A percentile compares a stretch with the other conserved stretches of the same genome.
Evolutionary conservation across 92 coral and sea anemone species (phyloP).

Genomic region (Desmophyllum pertusum): DNA sequence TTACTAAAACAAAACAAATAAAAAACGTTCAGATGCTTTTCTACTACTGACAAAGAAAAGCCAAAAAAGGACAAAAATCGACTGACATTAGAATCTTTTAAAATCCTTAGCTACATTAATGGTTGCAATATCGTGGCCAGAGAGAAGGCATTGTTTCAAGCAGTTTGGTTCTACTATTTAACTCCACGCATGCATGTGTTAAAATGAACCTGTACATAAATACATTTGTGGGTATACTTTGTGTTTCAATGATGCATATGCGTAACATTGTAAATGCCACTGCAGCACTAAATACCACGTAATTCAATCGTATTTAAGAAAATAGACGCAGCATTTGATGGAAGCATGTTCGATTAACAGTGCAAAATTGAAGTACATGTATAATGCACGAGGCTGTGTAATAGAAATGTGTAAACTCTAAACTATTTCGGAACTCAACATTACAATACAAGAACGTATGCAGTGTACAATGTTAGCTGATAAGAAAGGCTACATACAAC

Average conservation of each 20-base stretch:
- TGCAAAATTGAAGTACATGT: too few relatives aligned
- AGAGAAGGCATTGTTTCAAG: background rate
- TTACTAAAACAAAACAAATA: background rate
- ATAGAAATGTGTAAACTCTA: too few relatives aligned
- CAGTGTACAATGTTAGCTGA: too few relatives aligned
- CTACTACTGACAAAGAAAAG: background rate
- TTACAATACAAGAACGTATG: too few relatives aligned
- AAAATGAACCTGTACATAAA: background rate
- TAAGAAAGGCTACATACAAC: too few relatives aligned
- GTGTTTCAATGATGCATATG: too few relatives aligned
- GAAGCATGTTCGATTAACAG: too few relatives aligned
- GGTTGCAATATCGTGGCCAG: background rate
- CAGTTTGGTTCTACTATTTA: background rate
- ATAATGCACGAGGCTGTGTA: too few relatives aligned
- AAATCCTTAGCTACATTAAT: slow-evolving; percentile 5
- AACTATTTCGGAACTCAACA: too few relatives aligned
- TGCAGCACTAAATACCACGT: background rate
- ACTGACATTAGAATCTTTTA: background rate
- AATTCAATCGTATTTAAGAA: background rate
- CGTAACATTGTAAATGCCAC: too few relatives aligned
- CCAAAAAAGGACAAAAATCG: background rate
- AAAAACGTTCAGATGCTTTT: background rate
- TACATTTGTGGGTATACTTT: background rate
- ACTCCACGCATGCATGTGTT: background rate
- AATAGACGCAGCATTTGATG: too few relatives aligned